A percentile compares a stretch with the other conserved stretches of the same genome.
Evolutionary conservation across 2,797 vertebrate species (phyloP).

Genomic region (Enteromius argenteus): DNA sequence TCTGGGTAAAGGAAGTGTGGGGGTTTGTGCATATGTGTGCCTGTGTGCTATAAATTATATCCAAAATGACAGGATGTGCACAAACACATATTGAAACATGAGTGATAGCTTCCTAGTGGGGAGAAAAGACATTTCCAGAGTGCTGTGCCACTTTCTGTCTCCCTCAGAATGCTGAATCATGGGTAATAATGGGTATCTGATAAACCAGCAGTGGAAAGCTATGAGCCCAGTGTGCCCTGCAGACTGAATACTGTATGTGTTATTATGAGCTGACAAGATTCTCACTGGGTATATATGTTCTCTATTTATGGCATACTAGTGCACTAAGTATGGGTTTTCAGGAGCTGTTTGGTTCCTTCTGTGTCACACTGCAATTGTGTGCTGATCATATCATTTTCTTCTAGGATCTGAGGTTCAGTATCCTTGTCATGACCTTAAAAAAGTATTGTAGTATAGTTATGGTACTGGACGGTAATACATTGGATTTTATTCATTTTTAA

Average conservation of each 20-base stretch:
- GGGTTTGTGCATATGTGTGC: constrained; percentile 39
- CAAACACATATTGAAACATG: constrained; percentile 23
- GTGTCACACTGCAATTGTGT: neutral
- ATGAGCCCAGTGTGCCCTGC: neutral
- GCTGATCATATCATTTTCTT: neutral
- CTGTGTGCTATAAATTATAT: constrained; percentile 36
- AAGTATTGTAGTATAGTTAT: neutral
- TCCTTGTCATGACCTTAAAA: neutral
- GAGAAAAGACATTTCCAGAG: constrained; percentile 4
- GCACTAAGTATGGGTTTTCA: neutral
- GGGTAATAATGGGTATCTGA: constrained; percentile 44
- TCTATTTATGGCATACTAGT: too few relatives aligned
- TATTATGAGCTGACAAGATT: constrained; percentile 19
- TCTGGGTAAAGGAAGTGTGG: constrained; percentile 40
- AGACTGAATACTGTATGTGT: neutral
- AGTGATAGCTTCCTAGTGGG: constrained; percentile 17
- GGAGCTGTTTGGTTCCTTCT: neutral
- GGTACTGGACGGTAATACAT: neutral
- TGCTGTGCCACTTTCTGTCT: constrained; percentile 49
- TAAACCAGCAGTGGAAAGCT: constrained; percentile 38
- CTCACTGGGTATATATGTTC: neutral
- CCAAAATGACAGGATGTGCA: constrained; percentile 21
- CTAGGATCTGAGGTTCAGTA: neutral
- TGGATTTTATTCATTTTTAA: neutral
- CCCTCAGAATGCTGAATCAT: constrained; percentile 13